phyloP scores from a whole-genome alignment of 1,140 invertebrate species.

The Uloborus diversus region DNA sequence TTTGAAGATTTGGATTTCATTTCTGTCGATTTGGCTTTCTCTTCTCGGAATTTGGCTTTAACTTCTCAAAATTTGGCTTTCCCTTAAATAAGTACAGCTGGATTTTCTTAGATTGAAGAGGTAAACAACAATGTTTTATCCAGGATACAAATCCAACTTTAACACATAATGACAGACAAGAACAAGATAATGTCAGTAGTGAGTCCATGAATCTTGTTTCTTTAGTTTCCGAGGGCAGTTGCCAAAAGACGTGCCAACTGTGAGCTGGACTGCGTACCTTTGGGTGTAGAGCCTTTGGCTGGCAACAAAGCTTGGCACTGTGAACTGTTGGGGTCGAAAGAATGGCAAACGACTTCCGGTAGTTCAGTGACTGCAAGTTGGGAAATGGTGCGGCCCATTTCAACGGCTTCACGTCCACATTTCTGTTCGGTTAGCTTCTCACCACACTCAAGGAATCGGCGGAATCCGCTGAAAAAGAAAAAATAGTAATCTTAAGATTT shows the following conservation, averaged over 20 bases:
- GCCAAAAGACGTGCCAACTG: slow-evolving; percentile 52
- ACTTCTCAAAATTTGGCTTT: no score
- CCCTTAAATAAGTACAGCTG: no score
- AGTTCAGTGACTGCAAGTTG: slow-evolving; percentile 53
- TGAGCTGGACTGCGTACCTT: slow-evolving; percentile 48
- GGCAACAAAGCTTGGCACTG: slow-evolving; percentile 52
- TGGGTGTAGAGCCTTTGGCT: slow-evolving; percentile 42
- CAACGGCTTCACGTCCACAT: slow-evolving; percentile 55
- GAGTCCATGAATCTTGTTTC: no score
- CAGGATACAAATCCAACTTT: no score
- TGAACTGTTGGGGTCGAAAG: slow-evolving; percentile 36
- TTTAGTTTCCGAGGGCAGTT: slow-evolving; percentile 55
- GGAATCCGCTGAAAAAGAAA: slow-evolving; percentile 37
- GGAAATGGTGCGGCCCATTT: slow-evolving; percentile 40
- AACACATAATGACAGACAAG: no score
- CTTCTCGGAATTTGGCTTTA: no score
- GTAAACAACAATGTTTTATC: no score
- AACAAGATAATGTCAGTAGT: no score
- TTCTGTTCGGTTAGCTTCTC: slow-evolving; percentile 50
- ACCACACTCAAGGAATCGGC: slow-evolving; percentile 41
- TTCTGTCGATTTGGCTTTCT: no score
- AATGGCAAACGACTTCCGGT: slow-evolving; percentile 45
- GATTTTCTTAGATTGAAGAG: no score
- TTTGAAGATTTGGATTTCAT: no score
- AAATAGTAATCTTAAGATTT: no score